Conservation (phyloP, 2,888 invertebrate genomes). For the Protodeltote pygarga region DNA sequence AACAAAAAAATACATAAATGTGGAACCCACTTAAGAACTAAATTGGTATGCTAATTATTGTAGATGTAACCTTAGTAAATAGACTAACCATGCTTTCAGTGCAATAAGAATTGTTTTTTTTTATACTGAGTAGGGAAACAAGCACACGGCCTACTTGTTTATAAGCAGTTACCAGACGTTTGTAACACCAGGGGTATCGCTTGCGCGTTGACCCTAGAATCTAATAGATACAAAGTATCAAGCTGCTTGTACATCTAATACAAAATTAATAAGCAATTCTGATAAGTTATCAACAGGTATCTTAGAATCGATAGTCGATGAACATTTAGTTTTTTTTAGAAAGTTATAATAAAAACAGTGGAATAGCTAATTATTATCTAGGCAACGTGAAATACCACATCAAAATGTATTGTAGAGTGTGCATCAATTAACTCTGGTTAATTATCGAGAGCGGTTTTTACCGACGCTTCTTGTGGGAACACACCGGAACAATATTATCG, state of each 20-base stretch:
- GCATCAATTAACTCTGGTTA: slow-evolving; percentile 55
- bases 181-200: too few relatives aligned
- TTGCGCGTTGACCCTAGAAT: too few relatives aligned
- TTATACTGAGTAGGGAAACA: too few relatives aligned
- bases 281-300: not conserved
- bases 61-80: too few relatives aligned
- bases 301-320: slow-evolving; percentile 8
- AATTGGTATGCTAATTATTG: too few relatives aligned
- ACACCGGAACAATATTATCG: slow-evolving; percentile 78
- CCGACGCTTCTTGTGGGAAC: slow-evolving; percentile 71
- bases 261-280: not conserved
- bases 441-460: slow-evolving; percentile 75
- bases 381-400: slow-evolving; percentile 45
- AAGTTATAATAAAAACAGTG: slow-evolving; percentile 25
- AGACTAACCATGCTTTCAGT: too few relatives aligned
- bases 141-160: too few relatives aligned
- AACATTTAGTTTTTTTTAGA: slow-evolving; percentile 17
- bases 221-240: too few relatives aligned
- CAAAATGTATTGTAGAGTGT: slow-evolving; percentile 39
- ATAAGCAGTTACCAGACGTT: too few relatives aligned
- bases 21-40: too few relatives aligned
- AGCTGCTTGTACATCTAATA: not conserved
- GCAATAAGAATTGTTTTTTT: too few relatives aligned
- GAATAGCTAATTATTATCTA: slow-evolving; percentile 36
- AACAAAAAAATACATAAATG: too few relatives aligned